Evolutionary conservation across 1,140 invertebrate species (phyloP), one percentile per base, ranked within the genome.

Genomic region (Choristoneura fumiferana): DNA sequence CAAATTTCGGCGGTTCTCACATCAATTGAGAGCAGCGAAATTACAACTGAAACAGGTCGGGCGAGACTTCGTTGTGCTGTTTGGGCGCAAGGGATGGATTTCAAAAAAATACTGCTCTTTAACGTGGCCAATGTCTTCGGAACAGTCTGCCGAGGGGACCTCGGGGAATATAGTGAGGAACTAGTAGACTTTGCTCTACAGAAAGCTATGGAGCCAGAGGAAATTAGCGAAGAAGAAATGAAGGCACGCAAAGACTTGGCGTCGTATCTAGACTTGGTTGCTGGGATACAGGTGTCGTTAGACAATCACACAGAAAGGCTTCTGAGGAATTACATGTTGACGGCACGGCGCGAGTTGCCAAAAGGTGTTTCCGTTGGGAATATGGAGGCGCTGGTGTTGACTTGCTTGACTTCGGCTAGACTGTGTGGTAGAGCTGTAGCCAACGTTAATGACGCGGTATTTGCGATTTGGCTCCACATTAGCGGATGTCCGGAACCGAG

Each of bases 391-490:
- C 56, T 89, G 8, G 65, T 87, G 22, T 38, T 70, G 3, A 62
- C 64, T 8, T 81, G 80, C 58, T 34, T 78, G 1, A 86, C 68
- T 4, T 80, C 76, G 35, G 84, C 86, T 1, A 73, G 76, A 45
- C 63, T 89, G 0, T 89, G 86, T 64, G 71, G 78, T n/a, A 64
- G 84, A 12, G 33, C 58, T 1, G 60, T 76, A 1, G 68, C 83
- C 10, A 80, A 75, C 54, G 60, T 69, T 4, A 70, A 84, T 40
- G 86, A 89, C 40, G 84, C 83, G 13, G 65, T 87, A 17, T 82
- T 87, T 37, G 78, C 84, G 14, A 82, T 89, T 54, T 89, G 84
- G 84, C 63, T 89, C 13, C 84, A 89, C 38, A 75, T 78, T 0
- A 73, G 76, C 55, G 78, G 83, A 9, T 71, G 70, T 49, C 69